Conservation (phyloP, 2,113 vertebrate species). For the Indicator maculatus region DNA sequence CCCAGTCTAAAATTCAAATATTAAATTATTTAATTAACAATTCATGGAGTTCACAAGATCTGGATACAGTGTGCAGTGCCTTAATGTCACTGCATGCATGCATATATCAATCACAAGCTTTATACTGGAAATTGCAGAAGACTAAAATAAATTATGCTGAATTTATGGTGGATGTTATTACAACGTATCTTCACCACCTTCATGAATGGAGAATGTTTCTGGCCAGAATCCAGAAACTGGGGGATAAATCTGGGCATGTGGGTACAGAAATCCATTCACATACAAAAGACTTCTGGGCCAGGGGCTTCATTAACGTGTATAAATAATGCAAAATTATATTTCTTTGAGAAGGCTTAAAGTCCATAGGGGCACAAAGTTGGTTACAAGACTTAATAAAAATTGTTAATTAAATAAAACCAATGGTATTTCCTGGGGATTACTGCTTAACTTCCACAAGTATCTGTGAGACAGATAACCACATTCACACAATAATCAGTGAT, state of each 20-base stretch:
- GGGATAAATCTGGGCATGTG: background rate
- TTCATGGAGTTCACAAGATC: background rate
- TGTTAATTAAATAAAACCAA: constrained; percentile 24
- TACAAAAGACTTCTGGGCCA: background rate
- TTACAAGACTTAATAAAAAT: constrained; percentile 7
- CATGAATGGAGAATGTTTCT: background rate
- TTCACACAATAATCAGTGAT: background rate
- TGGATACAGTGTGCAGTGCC: background rate
- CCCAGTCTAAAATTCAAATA: constrained; percentile 78
- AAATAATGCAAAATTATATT: constrained; percentile 9
- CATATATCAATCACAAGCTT: background rate
- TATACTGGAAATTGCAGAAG: background rate
- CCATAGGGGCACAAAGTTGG: background rate
- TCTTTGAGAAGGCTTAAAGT: background rate
- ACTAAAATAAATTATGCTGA: background rate
- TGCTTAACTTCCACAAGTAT: background rate
- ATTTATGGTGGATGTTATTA: background rate
- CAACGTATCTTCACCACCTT: background rate
- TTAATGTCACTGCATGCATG: background rate
- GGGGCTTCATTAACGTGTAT: background rate
- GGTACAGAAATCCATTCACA: background rate
- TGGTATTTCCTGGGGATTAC: constrained; percentile 5
- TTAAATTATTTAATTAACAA: constrained; percentile 75
- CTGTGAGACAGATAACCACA: background rate
- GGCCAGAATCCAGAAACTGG: background rate